phyloP scores from a whole-genome alignment of 2,888 invertebrate genomes.

The Acleris sparsana region DNA sequence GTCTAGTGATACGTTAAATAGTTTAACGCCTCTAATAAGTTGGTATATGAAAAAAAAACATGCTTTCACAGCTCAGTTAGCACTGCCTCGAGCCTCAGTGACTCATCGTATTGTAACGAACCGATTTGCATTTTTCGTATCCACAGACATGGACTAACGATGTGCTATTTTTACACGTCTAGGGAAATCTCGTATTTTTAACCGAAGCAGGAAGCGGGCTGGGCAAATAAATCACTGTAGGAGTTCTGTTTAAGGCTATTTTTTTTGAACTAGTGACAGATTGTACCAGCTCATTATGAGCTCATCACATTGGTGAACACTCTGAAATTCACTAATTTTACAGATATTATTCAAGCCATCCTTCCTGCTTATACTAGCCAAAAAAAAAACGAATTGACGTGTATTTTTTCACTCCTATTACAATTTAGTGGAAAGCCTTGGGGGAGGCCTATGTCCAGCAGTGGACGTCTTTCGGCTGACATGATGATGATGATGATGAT shows the following conservation, averaged over 20 bases:
- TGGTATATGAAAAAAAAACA: neutral
- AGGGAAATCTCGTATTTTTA: constrained; percentile 27
- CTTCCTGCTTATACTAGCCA: no score
- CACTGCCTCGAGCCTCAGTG: constrained; percentile 58
- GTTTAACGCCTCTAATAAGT: constrained; percentile 2
- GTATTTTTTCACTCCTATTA: neutral
- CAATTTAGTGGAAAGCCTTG: no score
- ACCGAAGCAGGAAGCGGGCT: constrained; percentile 24
- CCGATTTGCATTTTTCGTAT: constrained; percentile 56
- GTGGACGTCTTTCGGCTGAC: no score
- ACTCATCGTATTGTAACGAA: constrained; percentile 53
- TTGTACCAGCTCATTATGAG: no score
- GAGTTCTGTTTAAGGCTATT: constrained; percentile 19
- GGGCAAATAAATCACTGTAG: constrained; percentile 16
- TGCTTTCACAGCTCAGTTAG: constrained; percentile 48
- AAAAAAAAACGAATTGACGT: no score
- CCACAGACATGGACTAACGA: constrained; percentile 42
- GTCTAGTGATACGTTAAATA: neutral
- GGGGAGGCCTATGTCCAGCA: no score
- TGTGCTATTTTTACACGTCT: constrained; percentile 49
- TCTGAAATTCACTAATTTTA: no score
- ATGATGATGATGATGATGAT: no score
- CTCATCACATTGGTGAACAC: no score
- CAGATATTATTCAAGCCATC: no score
- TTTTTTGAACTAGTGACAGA: constrained; percentile 12